Evolutionary conservation across 2,113 vertebrate genomes (phyloP).

Genomic region (Gymnogyps californianus): DNA sequence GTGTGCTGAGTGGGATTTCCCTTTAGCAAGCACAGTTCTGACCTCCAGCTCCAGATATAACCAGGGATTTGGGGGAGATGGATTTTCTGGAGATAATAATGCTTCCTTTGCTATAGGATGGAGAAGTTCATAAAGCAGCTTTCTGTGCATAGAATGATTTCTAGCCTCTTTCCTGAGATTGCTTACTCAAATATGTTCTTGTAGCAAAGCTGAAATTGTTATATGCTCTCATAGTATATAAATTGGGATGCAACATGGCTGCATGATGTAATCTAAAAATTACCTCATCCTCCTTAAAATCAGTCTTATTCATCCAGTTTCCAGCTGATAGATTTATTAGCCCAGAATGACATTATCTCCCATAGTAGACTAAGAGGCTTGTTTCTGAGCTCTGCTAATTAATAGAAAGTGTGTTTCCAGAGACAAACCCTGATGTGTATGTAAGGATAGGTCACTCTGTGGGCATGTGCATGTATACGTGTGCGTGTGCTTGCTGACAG

Average conservation of each 20-base stretch:
- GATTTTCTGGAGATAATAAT: conserved; percentile 5
- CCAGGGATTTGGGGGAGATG: not conserved
- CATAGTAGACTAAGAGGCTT: not conserved
- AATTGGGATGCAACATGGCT: not conserved
- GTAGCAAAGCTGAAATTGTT: not conserved
- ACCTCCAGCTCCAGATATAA: not conserved
- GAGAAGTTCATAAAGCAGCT: not conserved
- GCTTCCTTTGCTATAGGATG: not conserved
- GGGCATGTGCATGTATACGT: not conserved
- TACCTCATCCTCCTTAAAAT: conserved; percentile 31
- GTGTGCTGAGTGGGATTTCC: conserved; percentile 26
- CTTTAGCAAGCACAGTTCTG: not conserved
- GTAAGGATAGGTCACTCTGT: not conserved
- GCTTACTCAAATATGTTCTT: not conserved
- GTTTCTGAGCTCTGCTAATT: conserved; percentile 11
- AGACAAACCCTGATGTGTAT: not conserved
- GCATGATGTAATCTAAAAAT: not conserved
- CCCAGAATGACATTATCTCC: not conserved
- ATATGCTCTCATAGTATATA: not conserved
- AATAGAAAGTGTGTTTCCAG: not conserved
- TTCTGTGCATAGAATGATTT: not conserved
- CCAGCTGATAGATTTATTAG: not conserved
- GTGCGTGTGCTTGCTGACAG: conserved; percentile 25
- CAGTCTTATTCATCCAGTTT: not conserved
- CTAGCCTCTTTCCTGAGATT: not conserved